Evolutionary conservation across 2,888 invertebrate genomes (phyloP).

Genomic region (Megalurothrips usitatus): DNA sequence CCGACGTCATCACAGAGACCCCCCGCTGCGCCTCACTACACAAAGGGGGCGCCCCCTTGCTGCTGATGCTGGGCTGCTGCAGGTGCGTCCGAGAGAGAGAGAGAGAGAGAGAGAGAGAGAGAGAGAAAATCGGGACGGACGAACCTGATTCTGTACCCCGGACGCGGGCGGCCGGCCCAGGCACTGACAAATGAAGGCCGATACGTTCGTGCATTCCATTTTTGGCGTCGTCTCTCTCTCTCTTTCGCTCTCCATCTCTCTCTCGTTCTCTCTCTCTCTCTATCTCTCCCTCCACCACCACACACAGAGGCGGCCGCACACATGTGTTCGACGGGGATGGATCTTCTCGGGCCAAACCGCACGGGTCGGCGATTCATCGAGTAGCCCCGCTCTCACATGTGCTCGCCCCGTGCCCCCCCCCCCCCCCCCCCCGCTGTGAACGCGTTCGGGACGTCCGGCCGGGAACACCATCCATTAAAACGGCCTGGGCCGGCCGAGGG

Average conservation of each 20-base stretch:
- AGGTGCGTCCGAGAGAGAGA: background rate
- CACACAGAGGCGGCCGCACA: background rate
- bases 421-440: background rate
- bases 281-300: no score
- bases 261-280: no score
- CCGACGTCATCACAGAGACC: background rate
- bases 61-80: no score
- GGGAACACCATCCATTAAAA: background rate
- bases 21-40: background rate
- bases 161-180: background rate
- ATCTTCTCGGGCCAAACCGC: background rate
- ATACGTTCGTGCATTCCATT: slow-evolving; percentile 4
- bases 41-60: no score
- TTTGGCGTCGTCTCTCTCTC: background rate
- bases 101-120: no score
- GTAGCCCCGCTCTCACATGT: no score
- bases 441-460: background rate
- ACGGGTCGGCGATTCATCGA: no score
- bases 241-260: no score
- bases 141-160: background rate
- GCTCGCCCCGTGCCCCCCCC: background rate
- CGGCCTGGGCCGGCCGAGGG: no score
- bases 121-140: no score
- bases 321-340: background rate
- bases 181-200: slow-evolving; percentile 11